Evolutionary conservation across 2,888 invertebrate species (phyloP), one percentile per base, ranked within the genome.

Genomic region (Pollenia angustigena): DNA sequence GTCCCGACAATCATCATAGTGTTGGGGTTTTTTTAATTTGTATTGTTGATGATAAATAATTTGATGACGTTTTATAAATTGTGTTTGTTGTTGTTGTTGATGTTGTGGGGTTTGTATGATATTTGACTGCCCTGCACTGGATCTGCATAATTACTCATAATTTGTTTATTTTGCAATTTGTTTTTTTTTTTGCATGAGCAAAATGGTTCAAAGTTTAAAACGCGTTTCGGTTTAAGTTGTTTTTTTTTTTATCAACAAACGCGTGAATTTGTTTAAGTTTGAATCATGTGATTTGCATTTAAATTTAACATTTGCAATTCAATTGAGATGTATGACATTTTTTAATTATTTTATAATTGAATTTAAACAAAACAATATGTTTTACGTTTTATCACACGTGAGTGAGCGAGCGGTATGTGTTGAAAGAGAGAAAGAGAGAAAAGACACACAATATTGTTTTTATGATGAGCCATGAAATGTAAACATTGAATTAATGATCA

Each of bases 1-100:
- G 92, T 92, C 93, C 91, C 93, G 93, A 93, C 93, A 93, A 90
- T 93, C 93, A 91, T 93, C 93, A 92, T 92, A 92, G 91, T 92
- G 91, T 92, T 92, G 91, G 16, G 91, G 91, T 92, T 92, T 90
- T 90, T 91, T 91, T 89, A 91, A 91, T 89, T 91, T 92, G 90
- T 92, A 91, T 91, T 90, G 92, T 91, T 91, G 91, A 89, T 92
- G 92, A 90, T 92, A 91, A 90, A 91, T 91, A 90, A 91, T 91
- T 91, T 92, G 91, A 88, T 91, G 92, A 68, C 87, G 88, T 87
- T 85, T 88, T 66, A 87, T 88, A 60, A 83, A 72, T 86, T 80
- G 80, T 82, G 82, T 78, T 85, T 85, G 85, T 66, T 79, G 79
- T 66, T 79, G 79, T 64, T 83, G 83, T 79, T 71, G 71, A 60